These are phyloP conservation scores for Phengaris arion DNA, from an alignment of 2,888 invertebrate genomes.

Conservation along the genomic window DNA sequence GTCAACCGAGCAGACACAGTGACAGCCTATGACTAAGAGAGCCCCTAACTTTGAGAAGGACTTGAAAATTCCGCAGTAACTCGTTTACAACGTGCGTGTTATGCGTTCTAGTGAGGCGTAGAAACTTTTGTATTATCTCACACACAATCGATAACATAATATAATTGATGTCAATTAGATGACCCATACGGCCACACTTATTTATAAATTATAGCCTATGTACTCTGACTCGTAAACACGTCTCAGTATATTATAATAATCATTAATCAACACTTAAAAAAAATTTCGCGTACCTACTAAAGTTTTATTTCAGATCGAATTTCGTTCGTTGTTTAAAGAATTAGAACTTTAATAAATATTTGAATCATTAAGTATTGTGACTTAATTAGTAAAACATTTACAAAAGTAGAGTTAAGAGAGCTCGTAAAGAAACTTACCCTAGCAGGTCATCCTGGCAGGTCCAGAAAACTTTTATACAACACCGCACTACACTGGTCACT, in stretches of 20 bases:
- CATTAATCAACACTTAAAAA: neutral
- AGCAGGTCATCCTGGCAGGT: neutral
- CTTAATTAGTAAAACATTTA: neutral
- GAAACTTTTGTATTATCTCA: neutral
- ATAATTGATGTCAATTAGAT: conserved; percentile 5
- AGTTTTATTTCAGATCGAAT: no score
- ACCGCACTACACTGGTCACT: neutral
- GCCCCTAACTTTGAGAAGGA: neutral
- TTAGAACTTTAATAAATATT: neutral
- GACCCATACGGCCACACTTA: neutral
- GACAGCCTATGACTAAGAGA: neutral
- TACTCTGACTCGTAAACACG: neutral
- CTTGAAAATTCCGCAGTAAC: neutral
- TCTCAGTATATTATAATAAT: neutral
- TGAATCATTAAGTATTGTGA: no score
- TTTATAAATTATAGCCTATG: neutral
- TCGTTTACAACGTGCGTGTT: neutral
- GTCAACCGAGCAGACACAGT: no score
- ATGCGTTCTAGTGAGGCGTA: neutral
- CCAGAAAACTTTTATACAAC: neutral
- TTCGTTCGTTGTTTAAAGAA: neutral
- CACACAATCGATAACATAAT: neutral
- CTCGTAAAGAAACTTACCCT: neutral
- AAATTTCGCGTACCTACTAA: no score
- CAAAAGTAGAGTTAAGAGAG: neutral